Evolutionary conservation across 1,140 invertebrate species (phyloP).

Genomic region (Magallana gigas): DNA sequence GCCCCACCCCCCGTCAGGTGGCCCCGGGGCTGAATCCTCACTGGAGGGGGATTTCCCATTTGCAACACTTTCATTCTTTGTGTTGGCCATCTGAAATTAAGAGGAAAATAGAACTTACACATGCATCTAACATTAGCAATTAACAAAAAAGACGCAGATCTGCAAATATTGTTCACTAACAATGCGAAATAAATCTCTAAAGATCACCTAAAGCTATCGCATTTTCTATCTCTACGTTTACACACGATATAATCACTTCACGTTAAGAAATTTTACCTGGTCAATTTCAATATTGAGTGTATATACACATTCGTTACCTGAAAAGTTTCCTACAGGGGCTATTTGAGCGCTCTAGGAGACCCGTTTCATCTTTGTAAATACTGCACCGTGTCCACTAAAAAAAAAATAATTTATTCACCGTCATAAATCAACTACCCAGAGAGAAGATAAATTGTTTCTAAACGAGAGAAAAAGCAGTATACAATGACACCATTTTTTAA

Average conservation of each 20-base stretch:
- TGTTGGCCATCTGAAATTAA: not conserved
- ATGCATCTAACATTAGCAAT: too few species aligned
- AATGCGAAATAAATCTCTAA: too few species aligned
- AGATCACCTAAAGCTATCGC: too few species aligned
- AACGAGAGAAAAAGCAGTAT: too few species aligned
- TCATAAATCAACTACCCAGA: not conserved
- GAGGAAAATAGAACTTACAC: not conserved
- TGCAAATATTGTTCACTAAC: too few species aligned
- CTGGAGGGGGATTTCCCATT: not conserved
- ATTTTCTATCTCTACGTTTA: too few species aligned
- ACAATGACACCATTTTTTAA: too few species aligned
- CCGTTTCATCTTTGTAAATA: not conserved
- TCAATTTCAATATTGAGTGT: not conserved
- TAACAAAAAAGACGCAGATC: too few species aligned
- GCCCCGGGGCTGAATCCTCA: slow-evolving; percentile 65
- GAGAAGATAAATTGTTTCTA: too few species aligned
- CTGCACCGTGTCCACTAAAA: not conserved
- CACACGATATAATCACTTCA: too few species aligned
- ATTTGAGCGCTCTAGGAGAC: not conserved
- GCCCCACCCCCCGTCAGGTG: slow-evolving; percentile 90
- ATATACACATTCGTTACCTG: not conserved
- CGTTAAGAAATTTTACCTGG: slow-evolving; percentile 6
- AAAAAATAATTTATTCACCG: not conserved
- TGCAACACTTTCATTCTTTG: not conserved
- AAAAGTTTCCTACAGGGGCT: not conserved